Base-by-base conservation (phyloP, 2,888 invertebrate genomes). In the Leptinotarsa rubiginosa region DNA sequence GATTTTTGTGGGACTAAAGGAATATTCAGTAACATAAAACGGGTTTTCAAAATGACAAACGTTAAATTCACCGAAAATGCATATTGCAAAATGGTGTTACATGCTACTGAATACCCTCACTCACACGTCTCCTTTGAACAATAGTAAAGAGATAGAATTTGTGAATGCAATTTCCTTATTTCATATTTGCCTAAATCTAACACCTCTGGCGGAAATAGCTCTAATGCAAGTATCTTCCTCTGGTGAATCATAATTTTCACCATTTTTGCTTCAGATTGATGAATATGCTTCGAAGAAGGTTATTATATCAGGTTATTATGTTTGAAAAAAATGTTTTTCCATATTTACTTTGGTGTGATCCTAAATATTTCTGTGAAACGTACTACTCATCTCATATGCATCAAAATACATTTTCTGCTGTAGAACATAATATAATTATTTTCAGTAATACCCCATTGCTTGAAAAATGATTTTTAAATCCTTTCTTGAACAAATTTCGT, bases 91-190 rank as follows among this genome's bases (percentile, higher is more conserved):
- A 93, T 98, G 78, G 92, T 98, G 81, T 91, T 98, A 78, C 99
- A 99, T 87, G 95, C 96, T 3, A 94, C 96, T 0, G 99, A 98
- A 90, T 99, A 98, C 89, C 98, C 98, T 0, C 96, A 98, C 85
- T 95, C 92, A 93, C 86, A 89, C 89, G 16, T 89, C 89, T 68
- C 56, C 69, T 18, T 20, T 69, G 4, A 90, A 91, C 80, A 83
- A 89, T 20, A 89, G 90, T 81, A 92, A 91, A 84, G 91, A 91
- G 78, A 84, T 93, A 72, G 89, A 90, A 80, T 92, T 96, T 80
- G 93, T 94, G 41, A 98, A 98, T 89, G 93, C 94, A 16, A 91
- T 98, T 81, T 99, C 99, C 2, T 88, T 98, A 70, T 97, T 98
- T 87, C 98, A 99, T 87, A 92, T 97, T 84, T 95, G 95, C 83